Percentiles rank a stretch among this genome's conserved stretches.
Evolutionary conservation across 2,888 invertebrate species (phyloP).

Genomic region (Nomada goodeniana): DNA sequence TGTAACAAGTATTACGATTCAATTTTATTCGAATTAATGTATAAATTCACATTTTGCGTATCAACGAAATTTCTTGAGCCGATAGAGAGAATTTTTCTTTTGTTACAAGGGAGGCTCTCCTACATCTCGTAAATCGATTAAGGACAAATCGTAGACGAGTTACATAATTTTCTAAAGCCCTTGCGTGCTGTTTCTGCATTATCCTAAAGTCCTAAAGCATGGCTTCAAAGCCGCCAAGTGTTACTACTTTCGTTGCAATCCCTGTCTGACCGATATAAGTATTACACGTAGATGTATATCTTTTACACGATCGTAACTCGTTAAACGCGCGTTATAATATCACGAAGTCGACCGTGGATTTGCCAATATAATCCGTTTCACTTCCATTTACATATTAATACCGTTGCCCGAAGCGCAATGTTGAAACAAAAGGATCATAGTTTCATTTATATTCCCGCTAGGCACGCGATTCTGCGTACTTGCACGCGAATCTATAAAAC

Average conservation of each 20-base stretch:
- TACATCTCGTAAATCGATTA: neutral
- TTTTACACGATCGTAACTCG: conserved; percentile 31
- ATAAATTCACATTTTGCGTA: no score
- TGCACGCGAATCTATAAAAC: conserved; percentile 49
- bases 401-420: neutral
- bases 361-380: conserved; percentile 15
- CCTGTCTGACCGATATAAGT: conserved; percentile 4
- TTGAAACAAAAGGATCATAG: conserved; percentile 41
- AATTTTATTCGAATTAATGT: no score
- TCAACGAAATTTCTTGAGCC: no score
- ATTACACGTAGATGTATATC: conserved; percentile 22
- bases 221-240: neutral
- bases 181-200: neutral
- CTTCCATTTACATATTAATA: conserved; percentile 29
- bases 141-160: neutral
- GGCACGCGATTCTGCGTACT: conserved; percentile 41
- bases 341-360: neutral
- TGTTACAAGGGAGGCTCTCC: neutral
- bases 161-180: neutral
- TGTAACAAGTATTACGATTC: no score
- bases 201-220: neutral
- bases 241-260: conserved; percentile 38
- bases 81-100: no score
- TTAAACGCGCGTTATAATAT: conserved; percentile 10
- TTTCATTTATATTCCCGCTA: conserved; percentile 43